Conservation (phyloP, 1,140 invertebrate genomes). For the Bombus superbus region DNA sequence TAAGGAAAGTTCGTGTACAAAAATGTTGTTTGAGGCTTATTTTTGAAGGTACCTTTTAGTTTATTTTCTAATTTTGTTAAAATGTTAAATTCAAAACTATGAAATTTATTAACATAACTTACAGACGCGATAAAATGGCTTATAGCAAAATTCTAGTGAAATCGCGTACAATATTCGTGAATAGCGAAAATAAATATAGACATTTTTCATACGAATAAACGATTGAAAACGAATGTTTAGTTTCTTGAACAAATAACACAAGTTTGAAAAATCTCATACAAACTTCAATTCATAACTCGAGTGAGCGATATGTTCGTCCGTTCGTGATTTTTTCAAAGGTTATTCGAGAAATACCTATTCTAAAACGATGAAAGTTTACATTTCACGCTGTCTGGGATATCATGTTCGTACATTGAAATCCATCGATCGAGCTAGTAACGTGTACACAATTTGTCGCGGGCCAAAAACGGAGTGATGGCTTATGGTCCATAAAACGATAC, state of each 20-base stretch:
- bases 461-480: slow-evolving; percentile 17
- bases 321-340: neutral
- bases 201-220: too few species aligned
- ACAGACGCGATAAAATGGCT: too few species aligned
- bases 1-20: too few species aligned
- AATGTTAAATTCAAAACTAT: too few species aligned
- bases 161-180: too few species aligned
- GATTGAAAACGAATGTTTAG: too few species aligned
- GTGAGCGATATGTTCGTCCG: neutral
- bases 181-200: too few species aligned
- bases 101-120: too few species aligned
- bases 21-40: too few species aligned
- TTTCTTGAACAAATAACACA: neutral
- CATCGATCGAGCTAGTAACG: slow-evolving; percentile 11
- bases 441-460: neutral
- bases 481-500: neutral
- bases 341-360: neutral
- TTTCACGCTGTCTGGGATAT: neutral
- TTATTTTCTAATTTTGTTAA: too few species aligned
- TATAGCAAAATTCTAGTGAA: too few species aligned
- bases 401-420: neutral
- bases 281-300: neutral
- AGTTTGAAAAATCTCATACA: neutral
- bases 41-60: too few species aligned
- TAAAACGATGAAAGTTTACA: neutral